phyloP scores from a whole-genome alignment of 2,888 invertebrate species.

The Trachelus troglodyta region DNA sequence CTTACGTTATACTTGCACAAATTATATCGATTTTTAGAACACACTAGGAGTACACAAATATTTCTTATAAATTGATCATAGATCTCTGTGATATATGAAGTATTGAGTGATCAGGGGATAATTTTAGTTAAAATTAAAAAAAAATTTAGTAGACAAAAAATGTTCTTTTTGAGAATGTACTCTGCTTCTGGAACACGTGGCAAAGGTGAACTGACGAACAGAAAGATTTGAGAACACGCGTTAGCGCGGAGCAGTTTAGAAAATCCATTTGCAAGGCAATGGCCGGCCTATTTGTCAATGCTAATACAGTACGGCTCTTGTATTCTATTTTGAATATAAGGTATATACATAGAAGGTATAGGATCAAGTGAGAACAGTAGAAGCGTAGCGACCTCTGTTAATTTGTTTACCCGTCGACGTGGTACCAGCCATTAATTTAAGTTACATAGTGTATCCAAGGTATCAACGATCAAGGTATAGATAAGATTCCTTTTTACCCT shows the following conservation, averaged over 20 bases:
- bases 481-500: neutral
- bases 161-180: neutral
- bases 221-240: neutral
- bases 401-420: neutral
- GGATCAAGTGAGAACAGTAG: neutral
- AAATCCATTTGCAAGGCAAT: constrained; percentile 21
- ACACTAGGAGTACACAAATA: neutral
- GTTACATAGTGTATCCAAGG: neutral
- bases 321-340: too few species aligned
- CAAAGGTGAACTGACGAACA: neutral
- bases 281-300: constrained; percentile 15
- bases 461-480: neutral
- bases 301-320: constrained; percentile 5
- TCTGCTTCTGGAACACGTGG: neutral
- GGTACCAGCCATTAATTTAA: neutral
- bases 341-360: neutral
- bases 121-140: neutral
- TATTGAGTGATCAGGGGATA: neutral
- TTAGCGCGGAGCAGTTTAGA: neutral
- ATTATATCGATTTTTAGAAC: neutral
- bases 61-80: neutral
- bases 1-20: neutral
- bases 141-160: neutral
- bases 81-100: neutral
- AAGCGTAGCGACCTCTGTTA: neutral